Evolutionary conservation across 2,797 vertebrate genomes (phyloP).

Genomic region (Fratercula arctica): DNA sequence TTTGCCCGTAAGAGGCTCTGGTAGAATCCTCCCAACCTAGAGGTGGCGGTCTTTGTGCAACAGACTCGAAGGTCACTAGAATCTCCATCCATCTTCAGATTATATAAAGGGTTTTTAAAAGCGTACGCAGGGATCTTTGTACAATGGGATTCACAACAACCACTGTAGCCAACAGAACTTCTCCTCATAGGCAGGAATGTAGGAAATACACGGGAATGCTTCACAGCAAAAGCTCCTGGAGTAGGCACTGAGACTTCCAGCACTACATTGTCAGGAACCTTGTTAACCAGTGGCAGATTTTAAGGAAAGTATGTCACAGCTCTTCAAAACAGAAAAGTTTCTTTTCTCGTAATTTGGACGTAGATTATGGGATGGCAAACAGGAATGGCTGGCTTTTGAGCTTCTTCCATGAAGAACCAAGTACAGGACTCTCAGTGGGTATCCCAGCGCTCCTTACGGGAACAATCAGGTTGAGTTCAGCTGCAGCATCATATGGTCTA

Average conservation of each 20-base stretch:
- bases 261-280: accelerated
- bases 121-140: not conserved
- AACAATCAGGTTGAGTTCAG: not conserved
- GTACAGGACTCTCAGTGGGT: not conserved
- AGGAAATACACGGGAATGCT: not conserved
- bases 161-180: not conserved
- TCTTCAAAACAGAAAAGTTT: not conserved
- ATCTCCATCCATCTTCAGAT: not conserved
- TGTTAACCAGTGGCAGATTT: not conserved
- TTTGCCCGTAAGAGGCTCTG: not conserved
- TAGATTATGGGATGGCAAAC: not conserved
- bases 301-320: not conserved
- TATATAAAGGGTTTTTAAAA: not conserved
- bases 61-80: not conserved
- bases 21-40: not conserved
- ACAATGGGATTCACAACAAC: not conserved
- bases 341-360: not conserved
- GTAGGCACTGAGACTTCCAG: not conserved
- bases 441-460: not conserved
- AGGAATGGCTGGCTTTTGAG: not conserved
- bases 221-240: not conserved
- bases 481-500: not conserved
- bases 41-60: not conserved
- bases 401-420: not conserved
- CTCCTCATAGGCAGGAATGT: accelerated